Conservation (phyloP, 2,113 vertebrate species). For the Barbus barbus region DNA sequence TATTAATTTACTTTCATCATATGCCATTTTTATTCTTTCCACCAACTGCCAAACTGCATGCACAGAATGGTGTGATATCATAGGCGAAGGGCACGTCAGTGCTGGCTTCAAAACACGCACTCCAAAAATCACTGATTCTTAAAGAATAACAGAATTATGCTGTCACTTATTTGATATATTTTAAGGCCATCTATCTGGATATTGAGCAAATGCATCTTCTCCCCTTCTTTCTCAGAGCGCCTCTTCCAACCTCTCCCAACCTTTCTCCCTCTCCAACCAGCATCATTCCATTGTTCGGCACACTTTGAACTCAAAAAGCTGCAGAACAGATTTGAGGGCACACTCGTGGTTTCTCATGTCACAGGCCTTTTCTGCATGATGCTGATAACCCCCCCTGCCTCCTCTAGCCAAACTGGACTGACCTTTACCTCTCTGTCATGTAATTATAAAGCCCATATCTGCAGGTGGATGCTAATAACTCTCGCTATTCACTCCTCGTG, state of each 20-base stretch:
- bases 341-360: slow-evolving; percentile 24
- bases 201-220: not conserved
- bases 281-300: slow-evolving; percentile 22
- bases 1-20: not conserved
- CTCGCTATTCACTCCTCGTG: slow-evolving; percentile 46
- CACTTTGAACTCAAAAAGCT: not conserved
- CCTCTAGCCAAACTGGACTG: slow-evolving; percentile 22
- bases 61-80: not conserved
- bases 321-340: slow-evolving; percentile 18
- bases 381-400: not conserved
- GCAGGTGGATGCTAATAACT: slow-evolving; percentile 71
- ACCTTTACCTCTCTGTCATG: slow-evolving; percentile 49
- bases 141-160: slow-evolving; percentile 8
- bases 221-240: not conserved
- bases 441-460: slow-evolving; percentile 73
- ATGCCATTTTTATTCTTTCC: not conserved
- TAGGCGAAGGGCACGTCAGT: not conserved
- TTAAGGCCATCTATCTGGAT: not conserved
- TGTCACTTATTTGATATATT: slow-evolving; percentile 24
- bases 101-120: not conserved
- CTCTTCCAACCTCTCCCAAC: not conserved
- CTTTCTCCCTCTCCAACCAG: not conserved
- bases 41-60: not conserved
- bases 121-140: not conserved
- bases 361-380: not conserved